Conservation (phyloP, 2,888 invertebrate species). For the Platerodrilus igneus region DNA sequence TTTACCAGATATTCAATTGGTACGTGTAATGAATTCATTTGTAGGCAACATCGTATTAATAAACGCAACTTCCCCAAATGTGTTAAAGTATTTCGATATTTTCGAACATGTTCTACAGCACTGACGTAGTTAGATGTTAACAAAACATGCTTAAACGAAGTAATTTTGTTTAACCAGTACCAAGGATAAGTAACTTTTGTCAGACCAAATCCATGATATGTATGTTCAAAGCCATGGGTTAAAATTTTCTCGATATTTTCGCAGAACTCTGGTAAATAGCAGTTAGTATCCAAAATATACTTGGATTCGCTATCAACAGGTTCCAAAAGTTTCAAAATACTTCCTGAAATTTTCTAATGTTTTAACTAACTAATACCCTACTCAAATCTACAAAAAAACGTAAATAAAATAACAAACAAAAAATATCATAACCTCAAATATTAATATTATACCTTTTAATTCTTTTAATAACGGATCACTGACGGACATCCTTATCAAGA, state of each 20-base stretch:
- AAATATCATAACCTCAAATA: constrained; percentile 16
- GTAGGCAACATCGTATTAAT: constrained; percentile 51
- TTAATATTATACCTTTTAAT: constrained; percentile 51
- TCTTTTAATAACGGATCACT: constrained; percentile 57
- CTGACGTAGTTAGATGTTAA: constrained; percentile 44
- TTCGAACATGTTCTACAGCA: constrained; percentile 48
- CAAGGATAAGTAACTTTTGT: constrained; percentile 49
- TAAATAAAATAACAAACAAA: constrained; percentile 1
- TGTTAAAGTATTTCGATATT: constrained; percentile 46
- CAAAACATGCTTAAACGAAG: constrained; percentile 31
- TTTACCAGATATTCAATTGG: constrained; percentile 53
- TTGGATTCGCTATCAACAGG: constrained; percentile 35
- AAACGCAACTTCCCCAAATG: constrained; percentile 50
- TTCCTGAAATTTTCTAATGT: constrained; percentile 36
- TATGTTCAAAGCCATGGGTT: constrained; percentile 51
- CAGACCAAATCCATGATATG: constrained; percentile 45
- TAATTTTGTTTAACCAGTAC: constrained; percentile 54
- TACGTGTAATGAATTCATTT: constrained; percentile 51
- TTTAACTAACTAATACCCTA: background rate
- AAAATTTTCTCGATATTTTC: constrained; percentile 54
- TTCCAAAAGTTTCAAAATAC: constrained; percentile 45
- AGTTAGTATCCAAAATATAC: constrained; percentile 49
- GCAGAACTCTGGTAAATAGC: constrained; percentile 50
- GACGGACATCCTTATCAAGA: constrained; percentile 53
- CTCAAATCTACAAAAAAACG: background rate